Percentiles rank a stretch among this genome's conserved stretches.
Conservation (phyloP, 2,797 vertebrate species). For the Tenualosa ilisha region DNA sequence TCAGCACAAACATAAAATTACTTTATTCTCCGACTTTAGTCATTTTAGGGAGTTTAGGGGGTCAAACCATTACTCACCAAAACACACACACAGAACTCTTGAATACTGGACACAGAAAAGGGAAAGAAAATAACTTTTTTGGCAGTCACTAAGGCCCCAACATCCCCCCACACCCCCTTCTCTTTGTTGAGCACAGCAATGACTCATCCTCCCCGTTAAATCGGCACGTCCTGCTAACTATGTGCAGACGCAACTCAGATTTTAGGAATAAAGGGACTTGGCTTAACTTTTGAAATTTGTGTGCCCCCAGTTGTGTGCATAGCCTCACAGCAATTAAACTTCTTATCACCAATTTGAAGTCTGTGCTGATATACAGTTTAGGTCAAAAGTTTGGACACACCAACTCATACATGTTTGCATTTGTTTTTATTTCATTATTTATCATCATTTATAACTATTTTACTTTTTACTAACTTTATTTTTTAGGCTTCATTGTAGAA, state of each 20-base stretch:
- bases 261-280: not conserved
- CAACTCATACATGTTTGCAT: too few relatives aligned
- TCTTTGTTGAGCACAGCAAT: conserved; percentile 8
- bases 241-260: not conserved
- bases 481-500: too few relatives aligned
- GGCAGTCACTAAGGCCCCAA: not conserved
- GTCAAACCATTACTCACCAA: not conserved
- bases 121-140: not conserved
- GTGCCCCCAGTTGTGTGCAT: not conserved
- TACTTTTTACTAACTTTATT: too few relatives aligned
- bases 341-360: not conserved
- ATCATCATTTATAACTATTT: too few relatives aligned
- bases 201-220: not conserved
- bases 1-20: not conserved
- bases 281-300: not conserved
- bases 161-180: not conserved
- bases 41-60: not conserved
- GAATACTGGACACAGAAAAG: not conserved
- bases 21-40: not conserved
- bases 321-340: not conserved
- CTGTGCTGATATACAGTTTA: too few relatives aligned
- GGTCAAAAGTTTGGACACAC: too few relatives aligned
- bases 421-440: too few relatives aligned
- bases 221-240: not conserved
- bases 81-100: not conserved